Conservation (phyloP, 2,113 vertebrate species). For the Paramisgurnus dabryanus region DNA sequence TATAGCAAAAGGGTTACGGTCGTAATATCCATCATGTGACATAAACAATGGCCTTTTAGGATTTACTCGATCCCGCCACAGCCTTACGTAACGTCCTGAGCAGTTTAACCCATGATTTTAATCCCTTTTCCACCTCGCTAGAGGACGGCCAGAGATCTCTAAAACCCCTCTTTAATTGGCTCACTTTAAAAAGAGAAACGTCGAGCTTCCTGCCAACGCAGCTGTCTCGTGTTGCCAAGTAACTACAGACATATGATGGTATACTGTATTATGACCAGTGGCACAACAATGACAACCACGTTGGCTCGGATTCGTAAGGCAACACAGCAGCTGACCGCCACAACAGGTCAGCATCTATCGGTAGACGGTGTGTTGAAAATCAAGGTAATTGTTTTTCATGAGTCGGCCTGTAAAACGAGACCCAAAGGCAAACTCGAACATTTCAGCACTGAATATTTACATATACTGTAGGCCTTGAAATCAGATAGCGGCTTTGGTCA, state of each 20-base stretch:
- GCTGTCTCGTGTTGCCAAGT: slow-evolving; percentile 63
- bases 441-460: slow-evolving; percentile 28
- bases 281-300: slow-evolving; percentile 55
- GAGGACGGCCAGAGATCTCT: slow-evolving; percentile 39
- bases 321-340: slow-evolving; percentile 5
- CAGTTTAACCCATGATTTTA: slow-evolving; percentile 63
- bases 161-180: slow-evolving; percentile 54
- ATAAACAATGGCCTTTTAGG: slow-evolving; percentile 54
- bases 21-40: slow-evolving; percentile 58
- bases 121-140: slow-evolving; percentile 65
- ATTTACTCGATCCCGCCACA: slow-evolving; percentile 47
- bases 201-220: slow-evolving; percentile 49
- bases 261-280: slow-evolving; percentile 46
- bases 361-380: slow-evolving; percentile 7
- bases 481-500: slow-evolving; percentile 10
- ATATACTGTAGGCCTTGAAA: slow-evolving; percentile 36
- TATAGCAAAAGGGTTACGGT: slow-evolving; percentile 47
- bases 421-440: neutral
- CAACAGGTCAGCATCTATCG: neutral
- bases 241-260: slow-evolving; percentile 55
- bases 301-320: slow-evolving; percentile 15
- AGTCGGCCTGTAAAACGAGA: slow-evolving; percentile 32
- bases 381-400: slow-evolving; percentile 28
- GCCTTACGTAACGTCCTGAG: slow-evolving; percentile 61
- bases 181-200: slow-evolving; percentile 49